Evolutionary conservation across 1,140 invertebrate species (phyloP).

Genomic region (Apis mellifera): DNA sequence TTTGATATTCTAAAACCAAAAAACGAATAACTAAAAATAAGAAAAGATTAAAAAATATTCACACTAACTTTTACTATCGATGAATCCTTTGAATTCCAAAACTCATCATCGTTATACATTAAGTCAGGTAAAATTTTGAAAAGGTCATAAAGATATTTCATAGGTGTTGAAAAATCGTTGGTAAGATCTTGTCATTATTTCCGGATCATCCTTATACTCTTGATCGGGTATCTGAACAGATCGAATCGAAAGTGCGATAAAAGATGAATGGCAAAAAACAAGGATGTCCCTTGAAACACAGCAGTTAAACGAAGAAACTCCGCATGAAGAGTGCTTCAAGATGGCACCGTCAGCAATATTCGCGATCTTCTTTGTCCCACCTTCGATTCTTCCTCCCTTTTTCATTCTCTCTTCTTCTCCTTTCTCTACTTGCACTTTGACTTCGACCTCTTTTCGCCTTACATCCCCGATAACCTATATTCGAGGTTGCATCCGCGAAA

Average conservation of each 20-base stretch:
- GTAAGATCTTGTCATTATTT: not conserved
- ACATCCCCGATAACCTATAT: conserved; percentile 60
- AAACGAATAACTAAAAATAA: no score
- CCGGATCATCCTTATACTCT: not conserved
- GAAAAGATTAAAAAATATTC: not conserved
- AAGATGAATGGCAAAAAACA: conserved; percentile 34
- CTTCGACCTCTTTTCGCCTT: conserved; percentile 46
- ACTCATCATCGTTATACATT: not conserved
- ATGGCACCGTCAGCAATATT: conserved; percentile 78
- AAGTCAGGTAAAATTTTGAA: not conserved
- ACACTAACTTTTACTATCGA: not conserved
- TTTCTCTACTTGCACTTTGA: conserved; percentile 27
- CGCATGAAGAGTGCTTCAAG: conserved; percentile 70
- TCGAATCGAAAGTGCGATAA: conserved; percentile 19
- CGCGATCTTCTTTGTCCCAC: conserved; percentile 63
- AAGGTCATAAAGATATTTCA: not conserved
- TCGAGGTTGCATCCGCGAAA: conserved; percentile 6
- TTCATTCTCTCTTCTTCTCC: conserved; percentile 2
- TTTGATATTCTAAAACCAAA: not conserved
- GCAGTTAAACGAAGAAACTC: conserved; percentile 69
- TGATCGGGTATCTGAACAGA: not conserved
- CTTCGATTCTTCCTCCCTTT: conserved; percentile 25
- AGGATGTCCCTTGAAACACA: conserved; percentile 35
- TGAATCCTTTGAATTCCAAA: not conserved
- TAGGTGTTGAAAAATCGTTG: no score